These are phyloP conservation scores for Actinia equina DNA, from an alignment of 64 coral and sea anemone species.

Conservation along the genomic window DNA sequence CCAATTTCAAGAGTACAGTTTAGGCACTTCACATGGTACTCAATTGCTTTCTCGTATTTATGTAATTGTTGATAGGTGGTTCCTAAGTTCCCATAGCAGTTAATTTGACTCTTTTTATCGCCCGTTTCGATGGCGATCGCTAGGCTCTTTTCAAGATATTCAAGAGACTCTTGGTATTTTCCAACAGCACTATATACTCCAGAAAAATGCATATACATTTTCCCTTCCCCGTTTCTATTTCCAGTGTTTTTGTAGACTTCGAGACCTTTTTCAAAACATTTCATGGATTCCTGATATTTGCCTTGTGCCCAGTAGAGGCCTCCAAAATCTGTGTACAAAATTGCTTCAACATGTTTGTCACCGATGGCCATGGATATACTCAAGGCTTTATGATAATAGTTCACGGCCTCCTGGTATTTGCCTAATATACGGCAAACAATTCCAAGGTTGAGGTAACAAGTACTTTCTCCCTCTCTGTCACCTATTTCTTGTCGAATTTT, in stretches of 20 bases:
- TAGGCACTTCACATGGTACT: neutral
- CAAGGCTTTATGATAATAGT: neutral
- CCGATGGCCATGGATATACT: neutral
- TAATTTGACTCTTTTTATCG: neutral
- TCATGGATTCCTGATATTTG: neutral
- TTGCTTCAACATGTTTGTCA: neutral
- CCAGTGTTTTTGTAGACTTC: neutral
- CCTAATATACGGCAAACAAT: neutral
- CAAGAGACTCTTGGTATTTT: neutral
- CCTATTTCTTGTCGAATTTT: too few relatives aligned
- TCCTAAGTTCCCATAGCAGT: too few relatives aligned
- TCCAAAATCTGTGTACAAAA: neutral
- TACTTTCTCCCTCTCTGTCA: too few relatives aligned
- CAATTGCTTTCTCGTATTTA: too few relatives aligned
- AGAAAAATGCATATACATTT: neutral
- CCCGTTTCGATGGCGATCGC: neutral
- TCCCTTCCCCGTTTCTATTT: neutral
- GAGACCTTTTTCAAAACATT: neutral
- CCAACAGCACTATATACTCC: neutral
- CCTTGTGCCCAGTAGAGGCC: neutral
- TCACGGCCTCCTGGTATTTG: neutral
- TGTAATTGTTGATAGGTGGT: too few relatives aligned
- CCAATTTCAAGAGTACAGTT: neutral
- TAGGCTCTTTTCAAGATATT: neutral
- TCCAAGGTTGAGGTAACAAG: neutral